Evolutionary conservation across 2,888 invertebrate genomes (phyloP).

Genomic region (Lamellibrachia satsuma): DNA sequence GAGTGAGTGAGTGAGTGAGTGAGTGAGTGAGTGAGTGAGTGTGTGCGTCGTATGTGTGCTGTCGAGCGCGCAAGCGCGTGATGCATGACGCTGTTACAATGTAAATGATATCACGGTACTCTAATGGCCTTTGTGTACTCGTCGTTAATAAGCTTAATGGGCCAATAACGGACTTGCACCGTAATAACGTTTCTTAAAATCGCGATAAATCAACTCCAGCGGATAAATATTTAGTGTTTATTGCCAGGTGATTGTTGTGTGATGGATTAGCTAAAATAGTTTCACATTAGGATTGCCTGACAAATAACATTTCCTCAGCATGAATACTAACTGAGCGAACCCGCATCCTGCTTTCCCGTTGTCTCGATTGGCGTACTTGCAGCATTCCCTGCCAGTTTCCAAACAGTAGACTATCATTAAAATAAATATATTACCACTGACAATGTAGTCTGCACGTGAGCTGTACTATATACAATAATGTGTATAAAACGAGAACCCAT

Average conservation of each 20-base stretch:
- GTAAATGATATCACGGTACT: background rate
- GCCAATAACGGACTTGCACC: background rate
- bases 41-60: background rate
- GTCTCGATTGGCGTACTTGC: too few species aligned
- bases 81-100: constrained; percentile 1
- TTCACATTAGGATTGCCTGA: background rate
- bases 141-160: background rate
- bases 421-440: too few species aligned
- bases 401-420: too few species aligned
- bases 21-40: background rate
- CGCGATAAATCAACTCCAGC: background rate
- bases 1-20: too few species aligned
- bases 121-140: background rate
- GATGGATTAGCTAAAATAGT: background rate
- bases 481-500: too few species aligned
- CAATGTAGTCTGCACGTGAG: too few species aligned
- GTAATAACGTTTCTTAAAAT: background rate
- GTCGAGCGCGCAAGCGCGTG: background rate
- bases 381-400: too few species aligned
- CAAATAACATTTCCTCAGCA: background rate
- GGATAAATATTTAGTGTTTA: background rate
- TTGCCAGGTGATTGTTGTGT: background rate
- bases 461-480: too few species aligned
- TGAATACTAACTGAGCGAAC: background rate
- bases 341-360: too few species aligned